Evolutionary conservation across 2,113 vertebrate species (phyloP).

Genomic region (Megaceryle torquata): DNA sequence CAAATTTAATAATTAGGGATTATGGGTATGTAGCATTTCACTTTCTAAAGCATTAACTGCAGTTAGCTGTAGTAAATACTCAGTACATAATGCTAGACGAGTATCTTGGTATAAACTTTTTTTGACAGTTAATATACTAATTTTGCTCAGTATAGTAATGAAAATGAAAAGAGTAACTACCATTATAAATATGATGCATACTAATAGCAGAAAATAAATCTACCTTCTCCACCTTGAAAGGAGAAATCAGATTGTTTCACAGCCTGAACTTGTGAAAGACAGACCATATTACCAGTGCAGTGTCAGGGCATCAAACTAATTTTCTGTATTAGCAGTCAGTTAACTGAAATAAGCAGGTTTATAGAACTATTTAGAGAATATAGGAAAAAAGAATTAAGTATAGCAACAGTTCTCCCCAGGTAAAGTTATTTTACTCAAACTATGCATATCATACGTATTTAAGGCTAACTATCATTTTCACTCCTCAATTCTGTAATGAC

Average conservation of each 20-base stretch:
- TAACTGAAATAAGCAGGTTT: not conserved
- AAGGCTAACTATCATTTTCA: not conserved
- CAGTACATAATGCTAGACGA: no score
- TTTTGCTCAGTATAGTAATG: not conserved
- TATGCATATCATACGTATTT: not conserved
- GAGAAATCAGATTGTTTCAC: not conserved
- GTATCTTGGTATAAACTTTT: no score
- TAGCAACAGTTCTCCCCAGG: not conserved
- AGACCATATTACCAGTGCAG: not conserved
- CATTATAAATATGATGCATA: not conserved
- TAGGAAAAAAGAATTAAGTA: not conserved
- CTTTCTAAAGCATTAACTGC: not conserved
- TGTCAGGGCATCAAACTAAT: not conserved
- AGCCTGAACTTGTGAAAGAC: not conserved
- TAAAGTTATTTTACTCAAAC: not conserved
- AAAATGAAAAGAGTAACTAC: not conserved
- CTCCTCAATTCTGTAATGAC: not conserved
- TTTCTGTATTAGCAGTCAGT: not conserved
- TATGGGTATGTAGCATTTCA: not conserved
- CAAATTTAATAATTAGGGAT: not conserved
- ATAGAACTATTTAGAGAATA: not conserved
- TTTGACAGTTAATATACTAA: not conserved
- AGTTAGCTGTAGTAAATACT: not conserved
- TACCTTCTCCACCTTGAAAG: not conserved
- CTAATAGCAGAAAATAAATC: not conserved